These are phyloP conservation scores for Ichneumoninae sp. DNA, from an alignment of 2,888 invertebrate genomes.

Conservation along the genomic window DNA sequence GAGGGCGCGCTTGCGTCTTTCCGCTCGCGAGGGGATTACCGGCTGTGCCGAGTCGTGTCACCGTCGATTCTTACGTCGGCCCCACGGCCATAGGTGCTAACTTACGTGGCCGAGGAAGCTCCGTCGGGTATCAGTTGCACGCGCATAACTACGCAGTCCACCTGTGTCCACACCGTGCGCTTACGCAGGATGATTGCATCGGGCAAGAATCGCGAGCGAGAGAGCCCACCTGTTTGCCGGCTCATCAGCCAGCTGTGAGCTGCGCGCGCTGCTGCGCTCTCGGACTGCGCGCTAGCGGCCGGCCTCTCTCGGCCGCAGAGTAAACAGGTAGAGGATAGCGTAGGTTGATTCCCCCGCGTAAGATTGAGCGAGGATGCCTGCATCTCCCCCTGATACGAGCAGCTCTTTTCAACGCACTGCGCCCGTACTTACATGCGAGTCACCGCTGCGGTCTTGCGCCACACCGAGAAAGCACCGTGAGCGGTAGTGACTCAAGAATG, in stretches of 20 bases:
- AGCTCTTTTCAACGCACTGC: constrained; percentile 12
- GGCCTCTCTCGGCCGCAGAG: constrained; percentile 39
- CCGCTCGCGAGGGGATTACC: background rate
- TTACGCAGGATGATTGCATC: constrained; percentile 69
- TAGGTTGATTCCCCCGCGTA: constrained; percentile 6
- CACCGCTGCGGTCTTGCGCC: constrained; percentile 37
- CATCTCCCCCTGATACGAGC: background rate
- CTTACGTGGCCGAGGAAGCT: constrained; percentile 29
- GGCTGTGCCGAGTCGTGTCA: background rate
- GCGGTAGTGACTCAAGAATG: constrained; percentile 52
- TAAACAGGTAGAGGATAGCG: constrained; percentile 56
- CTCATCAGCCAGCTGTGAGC: constrained; percentile 74
- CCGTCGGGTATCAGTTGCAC: constrained; percentile 39
- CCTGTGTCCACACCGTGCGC: constrained; percentile 33
- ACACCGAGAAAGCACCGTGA: constrained; percentile 58
- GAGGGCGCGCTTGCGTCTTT: background rate
- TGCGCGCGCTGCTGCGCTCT: constrained; percentile 48
- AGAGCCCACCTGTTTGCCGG: constrained; percentile 74
- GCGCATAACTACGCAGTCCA: constrained; percentile 54
- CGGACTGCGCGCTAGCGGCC: background rate
- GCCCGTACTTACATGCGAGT: constrained; percentile 15
- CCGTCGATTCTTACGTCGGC: constrained; percentile 1
- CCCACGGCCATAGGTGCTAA: constrained; percentile 8
- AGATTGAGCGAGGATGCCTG: constrained; percentile 10
- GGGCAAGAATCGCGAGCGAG: constrained; percentile 71